phyloP scores from a whole-genome alignment of 2,113 vertebrate species.

The Rhinolophus sinicus region DNA sequence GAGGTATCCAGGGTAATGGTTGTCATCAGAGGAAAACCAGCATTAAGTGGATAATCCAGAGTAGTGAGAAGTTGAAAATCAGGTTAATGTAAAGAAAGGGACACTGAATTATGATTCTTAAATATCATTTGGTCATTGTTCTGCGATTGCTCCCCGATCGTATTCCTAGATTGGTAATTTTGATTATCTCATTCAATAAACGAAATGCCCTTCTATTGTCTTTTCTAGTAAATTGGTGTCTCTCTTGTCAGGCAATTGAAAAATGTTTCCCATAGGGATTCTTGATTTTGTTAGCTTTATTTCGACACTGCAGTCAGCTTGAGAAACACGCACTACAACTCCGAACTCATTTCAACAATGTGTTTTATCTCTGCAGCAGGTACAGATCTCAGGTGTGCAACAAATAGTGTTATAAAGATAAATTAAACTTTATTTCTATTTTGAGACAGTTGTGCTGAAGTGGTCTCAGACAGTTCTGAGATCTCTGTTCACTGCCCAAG shows the following conservation, averaged over 20 bases:
- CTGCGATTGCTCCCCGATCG: not conserved
- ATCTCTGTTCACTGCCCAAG: not conserved
- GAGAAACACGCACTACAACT: not conserved
- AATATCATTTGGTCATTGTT: constrained; percentile 18
- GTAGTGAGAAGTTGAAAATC: constrained; percentile 33
- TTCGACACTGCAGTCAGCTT: not conserved
- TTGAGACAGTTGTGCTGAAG: not conserved
- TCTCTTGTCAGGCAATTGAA: constrained; percentile 39
- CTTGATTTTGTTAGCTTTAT: constrained; percentile 42
- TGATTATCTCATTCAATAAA: not conserved
- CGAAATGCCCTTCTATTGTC: not conserved
- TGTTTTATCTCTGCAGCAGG: not conserved
- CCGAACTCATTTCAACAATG: not conserved
- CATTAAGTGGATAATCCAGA: not conserved
- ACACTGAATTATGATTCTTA: not conserved
- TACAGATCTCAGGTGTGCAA: not conserved
- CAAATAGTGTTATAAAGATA: not conserved
- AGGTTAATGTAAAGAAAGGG: not conserved
- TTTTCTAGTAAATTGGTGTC: constrained; percentile 18
- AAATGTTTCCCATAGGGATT: constrained; percentile 47
- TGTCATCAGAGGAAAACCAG: not conserved
- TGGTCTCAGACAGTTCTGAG: not conserved
- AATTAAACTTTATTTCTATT: not conserved
- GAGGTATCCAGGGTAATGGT: constrained; percentile 21
- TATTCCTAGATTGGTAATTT: constrained; percentile 33